These are phyloP conservation scores for Rotaria sp. DNA, from an alignment of 2,888 invertebrate genomes.

Conservation along the genomic window DNA sequence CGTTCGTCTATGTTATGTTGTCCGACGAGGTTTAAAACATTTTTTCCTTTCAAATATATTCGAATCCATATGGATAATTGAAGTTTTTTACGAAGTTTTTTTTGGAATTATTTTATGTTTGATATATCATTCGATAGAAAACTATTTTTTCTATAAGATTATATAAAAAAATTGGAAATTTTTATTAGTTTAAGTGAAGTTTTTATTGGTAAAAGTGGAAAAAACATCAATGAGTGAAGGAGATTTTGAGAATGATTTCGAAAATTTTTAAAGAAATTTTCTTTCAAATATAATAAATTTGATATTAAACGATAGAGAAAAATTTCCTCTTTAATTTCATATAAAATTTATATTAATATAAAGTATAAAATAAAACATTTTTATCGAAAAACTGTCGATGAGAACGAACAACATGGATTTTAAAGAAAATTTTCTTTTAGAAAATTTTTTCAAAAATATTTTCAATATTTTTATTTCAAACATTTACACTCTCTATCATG, in stretches of 20 bases:
- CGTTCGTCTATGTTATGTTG: background rate
- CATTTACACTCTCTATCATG: too few species aligned
- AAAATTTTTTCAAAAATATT: background rate
- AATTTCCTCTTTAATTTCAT: background rate
- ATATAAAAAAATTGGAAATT: background rate
- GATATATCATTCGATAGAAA: background rate
- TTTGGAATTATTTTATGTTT: background rate
- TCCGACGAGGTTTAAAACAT: background rate
- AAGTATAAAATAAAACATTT: background rate
- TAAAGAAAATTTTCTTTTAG: background rate
- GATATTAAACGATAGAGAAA: background rate
- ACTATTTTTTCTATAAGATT: background rate
- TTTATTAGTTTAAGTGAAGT: background rate
- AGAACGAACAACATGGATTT: background rate
- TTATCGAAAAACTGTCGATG: background rate
- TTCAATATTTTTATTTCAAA: too few species aligned
- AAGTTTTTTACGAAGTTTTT: background rate
- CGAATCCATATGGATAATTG: too few species aligned
- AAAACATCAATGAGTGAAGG: background rate
- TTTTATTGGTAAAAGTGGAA: background rate
- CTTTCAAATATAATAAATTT: background rate
- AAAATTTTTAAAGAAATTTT: background rate
- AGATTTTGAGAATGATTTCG: background rate
- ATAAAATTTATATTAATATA: background rate
- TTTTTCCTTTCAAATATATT: background rate